Evolutionary conservation across 2,797 vertebrate species (phyloP).

Genomic region (Leptatherina wallacei): DNA sequence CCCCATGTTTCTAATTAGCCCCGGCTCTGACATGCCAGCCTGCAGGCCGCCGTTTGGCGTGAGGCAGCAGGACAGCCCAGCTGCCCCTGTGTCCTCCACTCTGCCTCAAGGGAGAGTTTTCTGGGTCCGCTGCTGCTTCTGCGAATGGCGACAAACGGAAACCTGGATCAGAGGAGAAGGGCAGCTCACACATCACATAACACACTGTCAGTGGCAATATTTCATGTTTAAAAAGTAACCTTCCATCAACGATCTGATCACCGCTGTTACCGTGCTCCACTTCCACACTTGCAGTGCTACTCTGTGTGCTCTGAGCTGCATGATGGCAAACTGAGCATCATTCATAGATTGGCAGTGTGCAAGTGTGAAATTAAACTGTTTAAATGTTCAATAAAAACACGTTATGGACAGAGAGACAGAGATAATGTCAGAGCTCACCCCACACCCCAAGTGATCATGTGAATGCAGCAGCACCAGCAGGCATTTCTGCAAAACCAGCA

Average conservation of each 20-base stretch:
- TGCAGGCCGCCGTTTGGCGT: constrained; percentile 59
- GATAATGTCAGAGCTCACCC: constrained; percentile 2
- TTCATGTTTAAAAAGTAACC: constrained; percentile 42
- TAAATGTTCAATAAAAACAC: constrained; percentile 7
- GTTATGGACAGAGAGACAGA: constrained; percentile 7
- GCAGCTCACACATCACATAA: constrained; percentile 43
- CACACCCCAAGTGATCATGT: constrained; percentile 6
- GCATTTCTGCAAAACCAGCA: constrained; percentile 44
- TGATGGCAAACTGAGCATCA: constrained; percentile 13
- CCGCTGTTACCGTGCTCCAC: constrained; percentile 27
- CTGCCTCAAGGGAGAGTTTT: constrained; percentile 39
- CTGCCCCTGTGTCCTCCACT: constrained; percentile 69
- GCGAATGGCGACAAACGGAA: constrained; percentile 34
- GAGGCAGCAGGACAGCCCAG: constrained; percentile 74
- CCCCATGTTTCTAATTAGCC: constrained; percentile 69
- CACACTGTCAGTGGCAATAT: constrained; percentile 57
- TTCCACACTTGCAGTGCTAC: constrained; percentile 14
- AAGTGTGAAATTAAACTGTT: constrained; percentile 31
- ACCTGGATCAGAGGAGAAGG: constrained; percentile 55
- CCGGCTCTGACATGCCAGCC: constrained; percentile 51
- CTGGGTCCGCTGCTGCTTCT: constrained; percentile 43
- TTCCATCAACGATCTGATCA: constrained; percentile 43
- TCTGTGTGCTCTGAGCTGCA: background rate
- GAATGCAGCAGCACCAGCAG: constrained; percentile 28
- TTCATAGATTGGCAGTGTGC: constrained; percentile 10